These are phyloP conservation scores for Ispidina lecontei DNA, from an alignment of 2,797 vertebrate species.

Conservation along the genomic window DNA sequence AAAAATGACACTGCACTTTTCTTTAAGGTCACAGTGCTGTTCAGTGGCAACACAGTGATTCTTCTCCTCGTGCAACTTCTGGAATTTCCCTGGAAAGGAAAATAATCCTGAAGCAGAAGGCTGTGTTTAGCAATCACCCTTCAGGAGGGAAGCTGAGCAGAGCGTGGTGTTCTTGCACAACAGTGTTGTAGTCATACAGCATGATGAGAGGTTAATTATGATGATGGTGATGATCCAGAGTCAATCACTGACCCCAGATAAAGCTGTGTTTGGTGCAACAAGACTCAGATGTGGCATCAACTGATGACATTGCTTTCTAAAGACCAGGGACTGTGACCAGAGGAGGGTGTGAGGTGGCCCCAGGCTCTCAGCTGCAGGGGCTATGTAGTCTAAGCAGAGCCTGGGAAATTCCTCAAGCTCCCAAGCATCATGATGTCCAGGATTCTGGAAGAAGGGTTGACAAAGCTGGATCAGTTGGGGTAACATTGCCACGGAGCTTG, in stretches of 20 bases:
- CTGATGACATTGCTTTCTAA: background rate
- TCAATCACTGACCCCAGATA: background rate
- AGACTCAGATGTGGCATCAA: background rate
- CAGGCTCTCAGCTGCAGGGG: background rate
- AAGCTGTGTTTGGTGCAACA: background rate
- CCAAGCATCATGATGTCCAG: background rate
- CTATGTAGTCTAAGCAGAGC: background rate
- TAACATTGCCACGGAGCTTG: background rate
- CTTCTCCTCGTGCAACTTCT: background rate
- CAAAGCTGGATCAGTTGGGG: background rate
- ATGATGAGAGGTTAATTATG: background rate
- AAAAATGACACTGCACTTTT: background rate
- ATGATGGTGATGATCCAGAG: background rate
- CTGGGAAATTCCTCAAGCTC: background rate
- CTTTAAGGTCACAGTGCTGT: background rate
- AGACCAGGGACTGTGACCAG: background rate
- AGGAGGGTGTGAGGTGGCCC: background rate
- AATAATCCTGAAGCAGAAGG: background rate
- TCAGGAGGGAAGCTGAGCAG: background rate
- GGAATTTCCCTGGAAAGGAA: slow-evolving; percentile 35
- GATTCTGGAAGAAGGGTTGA: background rate
- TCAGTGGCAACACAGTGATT: background rate
- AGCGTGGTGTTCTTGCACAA: background rate
- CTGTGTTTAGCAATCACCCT: slow-evolving; percentile 5
- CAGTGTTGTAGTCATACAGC: background rate